These are phyloP conservation scores for Brachypteracias leptosomus DNA, from an alignment of 2,113 vertebrate genomes.

Conservation along the genomic window DNA sequence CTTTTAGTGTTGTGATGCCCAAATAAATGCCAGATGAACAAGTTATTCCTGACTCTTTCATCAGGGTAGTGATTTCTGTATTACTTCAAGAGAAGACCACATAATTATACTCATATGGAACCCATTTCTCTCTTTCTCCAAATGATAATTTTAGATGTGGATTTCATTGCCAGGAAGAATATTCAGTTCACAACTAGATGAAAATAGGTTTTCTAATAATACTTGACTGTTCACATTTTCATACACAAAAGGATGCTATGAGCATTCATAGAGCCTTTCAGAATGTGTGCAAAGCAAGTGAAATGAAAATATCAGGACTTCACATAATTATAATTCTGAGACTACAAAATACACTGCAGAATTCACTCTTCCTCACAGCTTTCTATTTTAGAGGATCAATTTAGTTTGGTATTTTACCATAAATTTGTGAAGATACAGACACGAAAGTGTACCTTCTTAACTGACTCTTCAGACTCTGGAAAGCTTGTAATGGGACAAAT, in stretches of 20 bases:
- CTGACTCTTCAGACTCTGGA: neutral
- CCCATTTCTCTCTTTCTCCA: neutral
- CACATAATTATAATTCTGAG: neutral
- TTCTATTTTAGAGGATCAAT: neutral
- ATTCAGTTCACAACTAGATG: neutral
- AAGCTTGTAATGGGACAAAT: neutral
- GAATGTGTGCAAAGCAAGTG: neutral
- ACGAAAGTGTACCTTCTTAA: neutral
- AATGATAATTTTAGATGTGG: constrained; percentile 16
- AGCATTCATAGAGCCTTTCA: neutral
- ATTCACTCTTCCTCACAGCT: neutral
- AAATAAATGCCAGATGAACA: constrained; percentile 47
- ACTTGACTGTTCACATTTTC: neutral
- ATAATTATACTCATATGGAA: constrained; percentile 41
- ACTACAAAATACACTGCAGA: neutral
- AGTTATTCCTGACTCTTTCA: constrained; percentile 34
- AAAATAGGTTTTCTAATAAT: constrained; percentile 17
- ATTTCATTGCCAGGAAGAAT: constrained; percentile 7
- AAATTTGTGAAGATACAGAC: neutral
- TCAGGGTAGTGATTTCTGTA: constrained; percentile 26
- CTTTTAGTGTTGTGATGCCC: neutral
- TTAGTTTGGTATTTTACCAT: neutral
- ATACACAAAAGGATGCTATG: neutral
- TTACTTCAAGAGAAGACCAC: constrained; percentile 27
- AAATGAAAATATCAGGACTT: neutral